Evolutionary conservation across 2,113 vertebrate genomes (phyloP).

Genomic region (Callipepla squamata): DNA sequence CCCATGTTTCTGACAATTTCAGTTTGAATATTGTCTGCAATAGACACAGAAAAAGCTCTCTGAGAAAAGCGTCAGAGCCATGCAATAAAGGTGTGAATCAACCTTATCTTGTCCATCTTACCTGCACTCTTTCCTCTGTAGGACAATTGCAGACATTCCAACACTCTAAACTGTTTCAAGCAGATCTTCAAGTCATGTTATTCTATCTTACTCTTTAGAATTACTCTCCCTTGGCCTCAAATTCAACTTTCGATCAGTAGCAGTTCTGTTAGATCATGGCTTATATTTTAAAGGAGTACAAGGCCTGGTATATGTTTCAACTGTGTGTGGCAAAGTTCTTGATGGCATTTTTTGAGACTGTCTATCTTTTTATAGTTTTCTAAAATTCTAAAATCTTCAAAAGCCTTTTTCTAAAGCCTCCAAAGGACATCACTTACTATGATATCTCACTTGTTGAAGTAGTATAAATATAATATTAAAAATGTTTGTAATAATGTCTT

Average conservation of each 20-base stretch:
- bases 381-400: no score
- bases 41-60: neutral
- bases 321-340: neutral
- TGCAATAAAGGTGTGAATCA: neutral
- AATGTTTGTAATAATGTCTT: neutral
- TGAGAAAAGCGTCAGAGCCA: neutral
- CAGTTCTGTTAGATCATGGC: neutral
- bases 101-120: neutral
- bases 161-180: neutral
- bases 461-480: neutral
- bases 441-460: neutral
- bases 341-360: neutral
- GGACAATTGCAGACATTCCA: neutral
- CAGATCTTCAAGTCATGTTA: neutral
- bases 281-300: neutral
- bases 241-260: neutral
- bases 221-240: neutral
- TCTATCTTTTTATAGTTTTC: neutral
- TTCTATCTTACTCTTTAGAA: neutral
- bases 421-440: no score
- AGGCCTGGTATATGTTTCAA: neutral
- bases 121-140: neutral
- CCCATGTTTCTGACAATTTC: accelerated
- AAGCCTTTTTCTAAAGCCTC: neutral
- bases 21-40: neutral